Conservation (phyloP, 2,113 vertebrate species). For the Dipodomys ordii region DNA sequence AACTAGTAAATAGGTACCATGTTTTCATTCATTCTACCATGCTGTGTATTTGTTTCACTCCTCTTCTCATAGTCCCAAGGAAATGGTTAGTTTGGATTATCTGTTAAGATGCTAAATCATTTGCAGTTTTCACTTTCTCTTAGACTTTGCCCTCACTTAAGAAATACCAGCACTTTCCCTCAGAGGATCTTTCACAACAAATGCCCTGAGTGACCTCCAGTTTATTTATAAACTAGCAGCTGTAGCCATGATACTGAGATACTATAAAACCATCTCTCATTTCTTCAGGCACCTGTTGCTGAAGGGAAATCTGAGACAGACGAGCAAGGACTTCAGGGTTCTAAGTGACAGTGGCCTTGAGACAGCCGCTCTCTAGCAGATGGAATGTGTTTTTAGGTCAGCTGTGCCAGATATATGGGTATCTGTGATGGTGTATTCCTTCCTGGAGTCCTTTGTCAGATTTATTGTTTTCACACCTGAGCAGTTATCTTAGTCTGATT, state of each 20-base stretch:
- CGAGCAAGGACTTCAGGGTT: background rate
- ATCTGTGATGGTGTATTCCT: background rate
- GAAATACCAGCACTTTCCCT: background rate
- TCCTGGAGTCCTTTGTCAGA: background rate
- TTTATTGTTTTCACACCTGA: background rate
- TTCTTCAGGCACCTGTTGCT: constrained; percentile 71
- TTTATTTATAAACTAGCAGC: constrained; percentile 77
- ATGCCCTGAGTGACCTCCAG: background rate
- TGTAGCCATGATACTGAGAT: constrained; percentile 45
- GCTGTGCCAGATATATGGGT: background rate
- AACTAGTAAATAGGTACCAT: background rate
- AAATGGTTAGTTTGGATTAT: background rate
- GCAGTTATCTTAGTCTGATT: background rate
- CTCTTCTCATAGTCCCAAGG: background rate
- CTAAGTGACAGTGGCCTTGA: background rate
- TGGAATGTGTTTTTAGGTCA: background rate
- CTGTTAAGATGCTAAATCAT: background rate
- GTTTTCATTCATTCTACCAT: background rate
- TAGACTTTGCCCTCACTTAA: background rate
- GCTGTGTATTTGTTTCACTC: background rate
- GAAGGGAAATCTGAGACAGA: constrained; percentile 50
- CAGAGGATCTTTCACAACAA: constrained; percentile 20
- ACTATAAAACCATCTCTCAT: constrained; percentile 48
- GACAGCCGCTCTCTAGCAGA: background rate
- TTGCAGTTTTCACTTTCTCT: background rate